phyloP scores from a whole-genome alignment of 2,113 vertebrate species.

The Pontoporia blainvillei region DNA sequence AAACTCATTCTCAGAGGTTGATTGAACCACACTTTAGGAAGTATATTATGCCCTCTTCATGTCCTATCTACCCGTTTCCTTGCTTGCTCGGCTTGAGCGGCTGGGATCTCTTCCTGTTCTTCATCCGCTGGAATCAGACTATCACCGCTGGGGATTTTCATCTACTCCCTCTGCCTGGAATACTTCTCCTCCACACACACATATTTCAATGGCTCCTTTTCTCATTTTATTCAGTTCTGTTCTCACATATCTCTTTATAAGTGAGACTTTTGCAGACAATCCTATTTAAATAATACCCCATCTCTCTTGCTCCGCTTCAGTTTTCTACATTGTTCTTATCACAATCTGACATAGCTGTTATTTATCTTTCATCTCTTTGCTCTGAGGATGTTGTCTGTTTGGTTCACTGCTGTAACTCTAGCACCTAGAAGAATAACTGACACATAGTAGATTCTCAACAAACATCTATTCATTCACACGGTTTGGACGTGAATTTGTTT shows the following conservation, averaged over 20 bases:
- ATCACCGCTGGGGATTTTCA: neutral
- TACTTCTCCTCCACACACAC: neutral
- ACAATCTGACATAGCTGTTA: neutral
- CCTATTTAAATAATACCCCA: neutral
- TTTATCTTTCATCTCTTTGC: neutral
- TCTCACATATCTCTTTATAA: neutral
- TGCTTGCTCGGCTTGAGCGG: neutral
- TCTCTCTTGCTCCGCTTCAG: neutral
- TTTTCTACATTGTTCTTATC: neutral
- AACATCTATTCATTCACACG: neutral
- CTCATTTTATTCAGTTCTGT: neutral
- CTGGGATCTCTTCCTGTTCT: neutral
- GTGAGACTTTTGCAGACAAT: neutral
- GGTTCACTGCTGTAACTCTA: neutral
- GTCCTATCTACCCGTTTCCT: neutral
- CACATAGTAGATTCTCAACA: neutral
- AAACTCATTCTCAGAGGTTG: neutral
- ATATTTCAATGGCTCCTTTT: neutral
- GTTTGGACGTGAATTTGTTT: neutral
- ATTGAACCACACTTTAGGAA: neutral
- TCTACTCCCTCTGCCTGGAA: neutral
- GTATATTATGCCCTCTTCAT: neutral
- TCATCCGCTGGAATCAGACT: no score
- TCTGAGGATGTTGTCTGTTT: neutral
- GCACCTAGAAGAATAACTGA: neutral